Percentiles rank a stretch among this genome's conserved stretches.
phyloP scores from a whole-genome alignment of 2,888 invertebrate genomes.

The Archips crataeganus region DNA sequence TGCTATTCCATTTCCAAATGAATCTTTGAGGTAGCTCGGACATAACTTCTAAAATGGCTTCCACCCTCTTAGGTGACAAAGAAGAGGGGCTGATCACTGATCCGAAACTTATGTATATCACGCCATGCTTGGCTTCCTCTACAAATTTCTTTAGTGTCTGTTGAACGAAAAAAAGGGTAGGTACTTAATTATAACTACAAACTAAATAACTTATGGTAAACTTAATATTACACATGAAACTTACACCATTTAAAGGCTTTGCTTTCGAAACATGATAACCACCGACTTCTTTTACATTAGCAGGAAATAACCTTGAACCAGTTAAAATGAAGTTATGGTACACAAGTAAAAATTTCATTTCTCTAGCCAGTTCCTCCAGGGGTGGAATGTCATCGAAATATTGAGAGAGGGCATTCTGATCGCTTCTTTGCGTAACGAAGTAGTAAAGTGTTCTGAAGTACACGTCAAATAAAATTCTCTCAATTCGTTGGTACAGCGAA shows the following conservation, averaged over 20 bases:
- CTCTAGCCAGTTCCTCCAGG: slow-evolving; percentile 81
- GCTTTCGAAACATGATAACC: slow-evolving; percentile 84
- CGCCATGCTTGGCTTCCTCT: slow-evolving; percentile 87
- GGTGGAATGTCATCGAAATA: slow-evolving; percentile 83
- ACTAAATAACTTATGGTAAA: too few species aligned
- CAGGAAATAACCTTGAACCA: slow-evolving; percentile 84
- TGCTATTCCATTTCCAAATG: slow-evolving; percentile 92
- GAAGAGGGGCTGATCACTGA: slow-evolving; percentile 89
- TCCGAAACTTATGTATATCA: slow-evolving; percentile 92
- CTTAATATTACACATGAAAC: slow-evolving; percentile 45
- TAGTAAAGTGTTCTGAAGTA: slow-evolving; percentile 62
- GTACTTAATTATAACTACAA: not conserved
- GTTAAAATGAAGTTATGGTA: slow-evolving; percentile 87
- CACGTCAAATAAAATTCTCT: slow-evolving; percentile 65
- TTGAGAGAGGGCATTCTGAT: slow-evolving; percentile 68
- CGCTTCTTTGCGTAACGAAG: slow-evolving; percentile 58
- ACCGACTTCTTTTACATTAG: slow-evolving; percentile 88
- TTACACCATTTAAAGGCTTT: slow-evolving; percentile 77
- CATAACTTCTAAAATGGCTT: slow-evolving; percentile 87
- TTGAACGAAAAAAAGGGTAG: slow-evolving; percentile 47
- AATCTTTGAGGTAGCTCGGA: slow-evolving; percentile 88
- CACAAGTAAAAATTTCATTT: slow-evolving; percentile 84
- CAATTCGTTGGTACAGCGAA: slow-evolving; percentile 67
- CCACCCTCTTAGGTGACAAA: slow-evolving; percentile 85
- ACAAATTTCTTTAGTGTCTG: slow-evolving; percentile 87